Conservation (phyloP, 2,888 invertebrate species). For the Oscheius sp. region DNA sequence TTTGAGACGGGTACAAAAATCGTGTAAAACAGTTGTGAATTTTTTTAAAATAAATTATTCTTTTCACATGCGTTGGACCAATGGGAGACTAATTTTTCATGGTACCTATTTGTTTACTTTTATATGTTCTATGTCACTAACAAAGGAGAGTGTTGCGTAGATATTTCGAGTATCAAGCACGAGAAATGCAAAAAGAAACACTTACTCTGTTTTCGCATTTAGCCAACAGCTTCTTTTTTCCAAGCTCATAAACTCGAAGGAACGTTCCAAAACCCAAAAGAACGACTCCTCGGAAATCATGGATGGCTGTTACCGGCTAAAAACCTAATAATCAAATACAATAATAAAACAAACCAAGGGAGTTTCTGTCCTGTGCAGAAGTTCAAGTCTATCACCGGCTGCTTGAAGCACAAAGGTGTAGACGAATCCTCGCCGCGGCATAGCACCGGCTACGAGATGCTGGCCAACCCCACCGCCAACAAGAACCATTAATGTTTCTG, state of each 20-base stretch:
- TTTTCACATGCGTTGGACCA: no score
- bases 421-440: constrained; percentile 65
- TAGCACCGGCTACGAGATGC: constrained; percentile 83
- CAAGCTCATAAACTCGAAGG: constrained; percentile 92
- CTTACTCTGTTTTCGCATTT: constrained; percentile 93
- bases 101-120: background rate
- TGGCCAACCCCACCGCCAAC: constrained; percentile 92
- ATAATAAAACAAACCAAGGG: constrained; percentile 53
- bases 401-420: constrained; percentile 71
- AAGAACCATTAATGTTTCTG: constrained; percentile 80
- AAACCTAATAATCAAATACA: constrained; percentile 29
- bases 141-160: no score
- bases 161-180: no score
- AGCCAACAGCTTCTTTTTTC: constrained; percentile 91
- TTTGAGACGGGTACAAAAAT: constrained; percentile 5
- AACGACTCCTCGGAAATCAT: constrained; percentile 89
- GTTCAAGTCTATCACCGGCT: constrained; percentile 86
- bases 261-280: constrained; percentile 91
- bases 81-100: background rate
- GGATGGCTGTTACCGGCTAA: constrained; percentile 80
- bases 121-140: background rate
- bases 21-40: no score
- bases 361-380: constrained; percentile 87
- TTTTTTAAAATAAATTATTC: no score
- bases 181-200: background rate